Conservation (phyloP, 1,140 invertebrate species). For the Drosophila lowei region DNA sequence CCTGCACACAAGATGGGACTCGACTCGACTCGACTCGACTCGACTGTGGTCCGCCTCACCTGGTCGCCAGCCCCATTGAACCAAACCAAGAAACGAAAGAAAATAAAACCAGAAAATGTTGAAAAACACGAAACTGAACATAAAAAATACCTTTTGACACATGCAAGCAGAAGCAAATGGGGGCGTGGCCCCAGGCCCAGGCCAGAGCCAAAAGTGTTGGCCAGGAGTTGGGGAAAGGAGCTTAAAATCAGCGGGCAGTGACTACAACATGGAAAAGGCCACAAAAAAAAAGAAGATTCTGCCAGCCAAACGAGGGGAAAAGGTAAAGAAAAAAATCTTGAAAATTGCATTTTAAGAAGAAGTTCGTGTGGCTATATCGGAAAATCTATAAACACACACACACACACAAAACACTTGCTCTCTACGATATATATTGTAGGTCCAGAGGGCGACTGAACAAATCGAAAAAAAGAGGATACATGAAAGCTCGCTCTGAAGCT, state of each 20-base stretch:
- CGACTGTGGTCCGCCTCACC: constrained; percentile 17
- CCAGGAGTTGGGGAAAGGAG: constrained; percentile 18
- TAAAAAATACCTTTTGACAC: constrained; percentile 81
- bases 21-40: constrained; percentile 36
- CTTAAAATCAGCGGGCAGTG: constrained; percentile 70
- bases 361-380: constrained; percentile 76
- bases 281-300: constrained; percentile 34
- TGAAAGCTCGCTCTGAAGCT: constrained; percentile 49
- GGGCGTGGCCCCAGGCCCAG: constrained; percentile 24
- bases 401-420: constrained; percentile 6
- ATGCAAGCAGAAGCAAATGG: constrained; percentile 63
- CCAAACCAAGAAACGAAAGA: constrained; percentile 21
- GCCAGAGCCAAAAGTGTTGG: constrained; percentile 30
- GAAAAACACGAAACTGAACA: constrained; percentile 77
- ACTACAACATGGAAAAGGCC: constrained; percentile 37
- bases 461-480: constrained; percentile 33
- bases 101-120: constrained; percentile 74
- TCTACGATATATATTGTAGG: not conserved
- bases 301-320: constrained; percentile 52
- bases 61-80: not conserved
- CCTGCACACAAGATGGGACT: constrained; percentile 81
- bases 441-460: constrained; percentile 19
- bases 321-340: constrained; percentile 66
- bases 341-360: constrained; percentile 82
- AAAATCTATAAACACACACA: constrained; percentile 72